Evolutionary conservation across 2,888 invertebrate species (phyloP).

Genomic region (Tineola bisselliella): DNA sequence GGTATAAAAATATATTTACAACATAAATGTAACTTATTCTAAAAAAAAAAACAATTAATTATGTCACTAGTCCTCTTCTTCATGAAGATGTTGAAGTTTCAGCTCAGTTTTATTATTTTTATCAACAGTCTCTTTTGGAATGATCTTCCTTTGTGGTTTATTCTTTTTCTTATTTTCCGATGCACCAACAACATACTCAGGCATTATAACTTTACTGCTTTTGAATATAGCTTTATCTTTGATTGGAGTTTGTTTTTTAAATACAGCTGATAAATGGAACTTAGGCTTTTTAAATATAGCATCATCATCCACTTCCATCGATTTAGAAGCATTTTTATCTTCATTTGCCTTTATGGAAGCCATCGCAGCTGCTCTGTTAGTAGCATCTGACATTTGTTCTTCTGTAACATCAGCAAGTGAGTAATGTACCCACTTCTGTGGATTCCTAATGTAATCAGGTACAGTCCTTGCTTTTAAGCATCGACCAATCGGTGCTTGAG

Average conservation of each 20-base stretch:
- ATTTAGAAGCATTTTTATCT: conserved; percentile 41
- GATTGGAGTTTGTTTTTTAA: conserved; percentile 28
- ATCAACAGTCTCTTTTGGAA: conserved; percentile 18
- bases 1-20: not conserved
- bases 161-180: conserved; percentile 61
- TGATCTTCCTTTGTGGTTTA: conserved; percentile 20
- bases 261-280: conserved; percentile 40
- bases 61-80: conserved; percentile 33
- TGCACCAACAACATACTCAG: conserved; percentile 83
- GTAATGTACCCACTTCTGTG: conserved; percentile 85
- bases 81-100: conserved; percentile 57
- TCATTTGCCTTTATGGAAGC: conserved; percentile 78
- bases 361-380: conserved; percentile 81
- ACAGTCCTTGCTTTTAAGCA: conserved; percentile 58
- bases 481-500: conserved; percentile 71
- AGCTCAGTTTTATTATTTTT: conserved; percentile 39
- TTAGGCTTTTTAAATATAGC: conserved; percentile 50
- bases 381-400: conserved; percentile 80
- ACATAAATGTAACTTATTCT: not conserved
- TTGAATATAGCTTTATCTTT: conserved; percentile 42
- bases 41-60: not conserved
- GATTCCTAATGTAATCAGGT: conserved; percentile 72
- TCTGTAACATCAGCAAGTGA: conserved; percentile 78
- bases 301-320: conserved; percentile 34
- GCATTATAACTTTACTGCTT: conserved; percentile 79